A percentile compares a stretch with the other conserved stretches of the same genome.
phyloP scores from a whole-genome alignment of 2,888 invertebrate genomes.

The Drosophila infuscata region DNA sequence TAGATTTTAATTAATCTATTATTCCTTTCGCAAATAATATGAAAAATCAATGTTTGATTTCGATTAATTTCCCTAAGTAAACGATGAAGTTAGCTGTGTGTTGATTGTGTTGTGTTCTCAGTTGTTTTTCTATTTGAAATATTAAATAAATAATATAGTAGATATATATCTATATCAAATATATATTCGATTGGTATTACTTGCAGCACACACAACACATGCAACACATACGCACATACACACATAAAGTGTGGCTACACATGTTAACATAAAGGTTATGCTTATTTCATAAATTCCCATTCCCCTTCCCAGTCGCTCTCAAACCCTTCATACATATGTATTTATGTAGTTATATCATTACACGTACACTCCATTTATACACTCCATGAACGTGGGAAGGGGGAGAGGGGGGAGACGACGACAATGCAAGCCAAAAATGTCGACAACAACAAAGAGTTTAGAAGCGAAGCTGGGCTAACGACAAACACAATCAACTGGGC shows the following conservation, averaged over 20 bases:
- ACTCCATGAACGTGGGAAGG: neutral
- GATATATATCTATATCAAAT: neutral
- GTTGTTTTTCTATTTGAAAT: neutral
- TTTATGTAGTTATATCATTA: neutral
- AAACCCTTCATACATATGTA: neutral
- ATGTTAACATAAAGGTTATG: neutral
- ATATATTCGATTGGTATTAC: neutral
- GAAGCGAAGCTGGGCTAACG: constrained; percentile 34
- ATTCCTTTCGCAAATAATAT: no score
- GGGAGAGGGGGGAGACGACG: neutral
- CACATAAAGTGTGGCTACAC: neutral
- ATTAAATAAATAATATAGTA: neutral
- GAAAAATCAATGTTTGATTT: neutral
- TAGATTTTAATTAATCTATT: neutral
- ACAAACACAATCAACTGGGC: constrained; percentile 64
- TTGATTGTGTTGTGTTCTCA: no score
- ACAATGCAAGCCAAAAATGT: neutral
- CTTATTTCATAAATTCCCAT: neutral
- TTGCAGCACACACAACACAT: neutral
- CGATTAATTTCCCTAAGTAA: neutral
- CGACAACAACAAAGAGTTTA: neutral
- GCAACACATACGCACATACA: neutral
- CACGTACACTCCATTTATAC: constrained; percentile 1
- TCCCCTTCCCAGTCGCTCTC: neutral
- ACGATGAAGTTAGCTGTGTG: neutral